A percentile compares a stretch with the other conserved stretches of the same genome.
These are phyloP conservation scores for Desmodus rotundus DNA, from an alignment of 2,113 vertebrate species.

Conservation along the genomic window DNA sequence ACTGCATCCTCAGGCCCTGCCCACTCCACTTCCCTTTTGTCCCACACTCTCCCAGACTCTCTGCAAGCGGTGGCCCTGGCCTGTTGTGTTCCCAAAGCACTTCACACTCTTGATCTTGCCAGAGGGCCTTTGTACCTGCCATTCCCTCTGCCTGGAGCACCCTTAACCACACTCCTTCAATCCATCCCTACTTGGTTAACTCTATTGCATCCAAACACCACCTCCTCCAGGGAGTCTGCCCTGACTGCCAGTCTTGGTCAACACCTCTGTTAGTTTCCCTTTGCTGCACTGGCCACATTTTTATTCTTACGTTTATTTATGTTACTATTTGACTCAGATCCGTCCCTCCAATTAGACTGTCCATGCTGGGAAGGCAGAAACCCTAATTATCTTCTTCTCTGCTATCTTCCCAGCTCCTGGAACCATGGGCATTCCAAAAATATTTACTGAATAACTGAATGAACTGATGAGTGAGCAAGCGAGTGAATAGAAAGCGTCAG, in stretches of 20 bases:
- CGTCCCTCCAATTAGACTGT: background rate
- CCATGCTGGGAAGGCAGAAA: background rate
- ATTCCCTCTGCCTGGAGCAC: background rate
- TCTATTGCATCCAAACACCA: background rate
- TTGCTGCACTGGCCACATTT: background rate
- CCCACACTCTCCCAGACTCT: background rate
- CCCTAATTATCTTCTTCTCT: too few species aligned
- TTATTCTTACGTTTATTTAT: background rate
- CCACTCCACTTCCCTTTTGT: too few species aligned
- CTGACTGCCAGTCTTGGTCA: background rate
- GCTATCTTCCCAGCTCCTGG: background rate
- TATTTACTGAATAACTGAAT: background rate
- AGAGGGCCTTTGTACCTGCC: background rate
- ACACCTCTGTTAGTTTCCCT: background rate
- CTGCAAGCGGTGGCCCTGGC: too few species aligned
- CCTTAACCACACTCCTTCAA: background rate
- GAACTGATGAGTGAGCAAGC: background rate
- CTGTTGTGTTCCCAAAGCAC: background rate
- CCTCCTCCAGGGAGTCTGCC: background rate
- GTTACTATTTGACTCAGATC: background rate
- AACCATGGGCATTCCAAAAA: background rate
- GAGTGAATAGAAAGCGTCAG: fast-evolving
- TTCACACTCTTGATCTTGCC: background rate
- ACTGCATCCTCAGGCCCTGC: background rate
- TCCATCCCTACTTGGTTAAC: too few species aligned